These are phyloP conservation scores for Vollenhovia emeryi DNA, from an alignment of 1,140 invertebrate species.

Conservation along the genomic window DNA sequence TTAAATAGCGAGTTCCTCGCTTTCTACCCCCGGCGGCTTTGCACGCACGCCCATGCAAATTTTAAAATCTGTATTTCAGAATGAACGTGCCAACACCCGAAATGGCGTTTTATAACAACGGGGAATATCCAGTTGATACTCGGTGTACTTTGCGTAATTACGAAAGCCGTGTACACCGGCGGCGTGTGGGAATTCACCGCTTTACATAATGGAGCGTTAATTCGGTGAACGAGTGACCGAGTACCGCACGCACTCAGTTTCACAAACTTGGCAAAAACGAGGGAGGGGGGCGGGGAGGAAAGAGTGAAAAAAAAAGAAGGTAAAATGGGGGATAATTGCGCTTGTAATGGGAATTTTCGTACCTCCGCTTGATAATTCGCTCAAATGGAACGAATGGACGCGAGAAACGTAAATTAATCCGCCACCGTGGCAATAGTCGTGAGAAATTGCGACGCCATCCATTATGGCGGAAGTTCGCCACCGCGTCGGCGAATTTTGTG, in stretches of 20 bases:
- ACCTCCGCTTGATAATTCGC: slow-evolving; percentile 38
- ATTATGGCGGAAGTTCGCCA: slow-evolving; percentile 11
- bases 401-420: slow-evolving; percentile 49
- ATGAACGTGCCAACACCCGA: slow-evolving; percentile 37
- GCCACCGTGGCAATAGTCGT: slow-evolving; percentile 30
- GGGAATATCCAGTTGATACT: slow-evolving; percentile 30
- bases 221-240: slow-evolving; percentile 15
- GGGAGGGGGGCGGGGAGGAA: not conserved
- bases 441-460: slow-evolving; percentile 35
- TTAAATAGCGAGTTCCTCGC: slow-evolving; percentile 67
- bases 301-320: not conserved
- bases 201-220: slow-evolving; percentile 43
- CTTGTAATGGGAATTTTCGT: slow-evolving; percentile 42
- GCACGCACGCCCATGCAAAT: slow-evolving; percentile 66
- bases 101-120: slow-evolving; percentile 43
- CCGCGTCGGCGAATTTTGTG: slow-evolving; percentile 17
- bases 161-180: not conserved
- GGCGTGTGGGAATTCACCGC: slow-evolving; percentile 46
- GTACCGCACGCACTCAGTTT: slow-evolving; percentile 10
- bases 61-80: slow-evolving; percentile 69
- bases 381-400: slow-evolving; percentile 9
- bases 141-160: slow-evolving; percentile 51
- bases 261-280: not conserved
- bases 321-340: slow-evolving; percentile 18
- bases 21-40: slow-evolving; percentile 34